Percentiles rank a stretch among this genome's conserved stretches.
These are phyloP conservation scores for Nicator chloris DNA, from an alignment of 2,113 vertebrate genomes.

Conservation along the genomic window DNA sequence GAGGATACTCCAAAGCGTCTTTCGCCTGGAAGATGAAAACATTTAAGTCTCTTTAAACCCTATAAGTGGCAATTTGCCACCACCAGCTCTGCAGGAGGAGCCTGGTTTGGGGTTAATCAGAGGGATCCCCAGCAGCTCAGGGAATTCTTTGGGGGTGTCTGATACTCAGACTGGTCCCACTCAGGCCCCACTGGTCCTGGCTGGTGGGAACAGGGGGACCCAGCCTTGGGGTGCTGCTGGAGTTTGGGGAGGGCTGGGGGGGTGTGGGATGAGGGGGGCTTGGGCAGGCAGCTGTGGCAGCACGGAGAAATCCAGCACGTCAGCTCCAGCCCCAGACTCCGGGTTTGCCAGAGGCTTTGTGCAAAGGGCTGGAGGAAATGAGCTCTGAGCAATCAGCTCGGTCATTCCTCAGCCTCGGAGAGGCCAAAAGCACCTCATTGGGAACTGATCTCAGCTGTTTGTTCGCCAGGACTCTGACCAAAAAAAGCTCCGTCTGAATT, in stretches of 20 bases:
- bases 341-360: background rate
- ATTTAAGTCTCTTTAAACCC: background rate
- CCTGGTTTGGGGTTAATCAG: background rate
- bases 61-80: background rate
- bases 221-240: background rate
- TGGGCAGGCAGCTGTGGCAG: background rate
- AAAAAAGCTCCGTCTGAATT: slow-evolving; percentile 38
- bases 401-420: background rate
- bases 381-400: background rate
- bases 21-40: background rate
- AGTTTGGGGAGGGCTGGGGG: background rate
- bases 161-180: background rate
- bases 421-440: slow-evolving; percentile 44
- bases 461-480: slow-evolving; percentile 41
- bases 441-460: slow-evolving; percentile 53
- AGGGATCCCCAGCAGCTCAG: background rate
- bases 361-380: background rate
- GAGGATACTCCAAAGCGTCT: background rate
- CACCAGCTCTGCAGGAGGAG: background rate
- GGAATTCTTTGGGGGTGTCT: background rate
- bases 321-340: background rate
- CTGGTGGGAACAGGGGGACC: no score
- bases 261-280: background rate
- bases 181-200: background rate
- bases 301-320: background rate